Evolutionary conservation across 2,113 vertebrate species (phyloP).

Genomic region (Colinus virginianus): DNA sequence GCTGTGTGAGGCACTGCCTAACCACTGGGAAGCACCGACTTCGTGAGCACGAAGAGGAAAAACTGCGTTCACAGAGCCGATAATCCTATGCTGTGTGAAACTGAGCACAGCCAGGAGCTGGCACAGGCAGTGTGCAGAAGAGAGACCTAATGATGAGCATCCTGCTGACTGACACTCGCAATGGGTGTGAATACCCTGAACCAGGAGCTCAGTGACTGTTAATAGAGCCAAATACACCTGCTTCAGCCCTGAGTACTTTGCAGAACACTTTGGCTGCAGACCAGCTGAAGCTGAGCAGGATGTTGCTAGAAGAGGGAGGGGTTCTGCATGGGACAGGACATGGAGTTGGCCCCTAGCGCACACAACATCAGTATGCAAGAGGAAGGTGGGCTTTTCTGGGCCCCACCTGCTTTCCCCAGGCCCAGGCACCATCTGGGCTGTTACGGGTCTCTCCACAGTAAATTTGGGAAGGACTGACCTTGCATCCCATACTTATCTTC

Average conservation of each 20-base stretch:
- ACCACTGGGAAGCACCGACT: neutral
- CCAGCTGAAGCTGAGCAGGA: neutral
- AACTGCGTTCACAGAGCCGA: conserved; percentile 6
- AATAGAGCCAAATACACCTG: neutral
- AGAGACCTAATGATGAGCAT: neutral
- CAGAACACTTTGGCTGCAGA: neutral
- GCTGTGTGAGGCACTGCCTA: neutral
- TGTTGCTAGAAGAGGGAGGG: neutral
- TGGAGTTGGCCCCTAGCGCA: neutral
- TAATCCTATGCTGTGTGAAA: neutral
- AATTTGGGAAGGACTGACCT: neutral
- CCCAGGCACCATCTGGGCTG: fast-evolving
- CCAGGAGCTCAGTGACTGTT: neutral
- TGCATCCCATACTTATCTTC: neutral
- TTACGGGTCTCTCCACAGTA: neutral
- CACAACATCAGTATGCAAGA: neutral
- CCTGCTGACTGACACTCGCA: neutral
- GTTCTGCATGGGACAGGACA: neutral
- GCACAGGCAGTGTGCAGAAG: neutral
- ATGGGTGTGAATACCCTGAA: neutral
- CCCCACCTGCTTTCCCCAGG: neutral
- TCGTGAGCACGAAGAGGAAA: neutral
- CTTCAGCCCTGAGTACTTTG: neutral
- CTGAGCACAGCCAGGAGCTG: neutral
- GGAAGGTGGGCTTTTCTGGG: neutral